A percentile compares a stretch with the other conserved stretches of the same genome.
phyloP scores from a whole-genome alignment of 2,113 vertebrate genomes.

The Leptosomus discolor region DNA sequence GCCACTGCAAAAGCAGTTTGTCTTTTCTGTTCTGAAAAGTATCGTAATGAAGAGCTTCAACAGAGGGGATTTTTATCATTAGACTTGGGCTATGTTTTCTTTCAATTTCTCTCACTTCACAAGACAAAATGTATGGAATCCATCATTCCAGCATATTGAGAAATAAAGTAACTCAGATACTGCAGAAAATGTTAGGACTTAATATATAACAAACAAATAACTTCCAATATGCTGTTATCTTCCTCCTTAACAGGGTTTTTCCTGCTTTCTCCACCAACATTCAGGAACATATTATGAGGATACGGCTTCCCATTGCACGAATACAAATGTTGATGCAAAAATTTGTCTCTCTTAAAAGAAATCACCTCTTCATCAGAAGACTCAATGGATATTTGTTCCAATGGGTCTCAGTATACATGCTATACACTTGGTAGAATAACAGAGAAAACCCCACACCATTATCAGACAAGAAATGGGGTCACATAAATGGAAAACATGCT shows the following conservation, averaged over 20 bases:
- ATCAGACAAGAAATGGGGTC: neutral
- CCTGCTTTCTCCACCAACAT: neutral
- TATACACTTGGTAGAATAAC: neutral
- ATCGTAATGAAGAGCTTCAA: conserved; percentile 50
- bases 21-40: conserved; percentile 68
- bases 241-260: neutral
- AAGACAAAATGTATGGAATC: neutral
- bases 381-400: neutral
- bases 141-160: neutral
- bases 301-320: neutral
- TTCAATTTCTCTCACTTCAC: conserved; percentile 17
- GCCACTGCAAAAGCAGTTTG: conserved; percentile 63
- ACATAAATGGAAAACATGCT: neutral
- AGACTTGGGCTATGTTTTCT: neutral
- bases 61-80: conserved; percentile 32
- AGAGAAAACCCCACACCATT: neutral
- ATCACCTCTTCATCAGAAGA: neutral
- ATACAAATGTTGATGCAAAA: neutral
- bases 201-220: neutral
- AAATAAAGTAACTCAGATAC: conserved; percentile 34
- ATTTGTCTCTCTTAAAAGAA: neutral
- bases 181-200: neutral
- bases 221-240: neutral
- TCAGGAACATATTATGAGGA: neutral
- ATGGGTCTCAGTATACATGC: neutral